Conservation (phyloP, 1,140 invertebrate genomes). For the Uloborus diversus region DNA sequence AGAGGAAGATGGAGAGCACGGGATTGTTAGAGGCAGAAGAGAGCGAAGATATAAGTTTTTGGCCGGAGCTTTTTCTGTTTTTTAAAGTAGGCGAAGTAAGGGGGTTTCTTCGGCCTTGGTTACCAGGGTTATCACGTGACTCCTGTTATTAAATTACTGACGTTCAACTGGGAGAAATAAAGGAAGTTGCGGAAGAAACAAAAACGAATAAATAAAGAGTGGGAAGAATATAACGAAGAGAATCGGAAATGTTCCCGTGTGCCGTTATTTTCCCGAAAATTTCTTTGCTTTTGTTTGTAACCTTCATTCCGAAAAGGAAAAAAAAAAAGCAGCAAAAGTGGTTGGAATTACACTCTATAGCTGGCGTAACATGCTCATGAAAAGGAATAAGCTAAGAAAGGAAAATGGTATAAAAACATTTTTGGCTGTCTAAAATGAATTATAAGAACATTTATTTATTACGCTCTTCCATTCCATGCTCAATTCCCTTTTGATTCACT, state of each 20-base stretch:
- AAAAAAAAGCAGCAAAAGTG: too few relatives aligned
- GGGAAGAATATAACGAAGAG: conserved; percentile 38
- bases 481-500: conserved; percentile 33
- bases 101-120: conserved; percentile 1
- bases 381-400: conserved; percentile 5
- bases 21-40: conserved; percentile 19
- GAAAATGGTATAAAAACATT: too few relatives aligned
- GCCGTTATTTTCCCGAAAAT: conserved; percentile 39
- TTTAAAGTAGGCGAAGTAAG: conserved; percentile 31
- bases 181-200: conserved; percentile 37
- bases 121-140: conserved; percentile 43
- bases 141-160: conserved; percentile 55
- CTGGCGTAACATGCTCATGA: conserved; percentile 10
- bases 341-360: conserved; percentile 48
- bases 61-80: conserved; percentile 35
- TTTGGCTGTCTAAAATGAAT: conserved; percentile 47
- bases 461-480: not conserved
- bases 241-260: conserved; percentile 47
- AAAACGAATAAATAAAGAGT: conserved; percentile 41
- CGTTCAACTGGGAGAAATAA: conserved; percentile 48
- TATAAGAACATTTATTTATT: conserved; percentile 53
- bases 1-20: conserved; percentile 1
- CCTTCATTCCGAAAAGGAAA: too few relatives aligned
- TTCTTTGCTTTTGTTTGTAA: conserved; percentile 36
- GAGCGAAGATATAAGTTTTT: conserved; percentile 51